Evolutionary conservation across 2,888 invertebrate species (phyloP).

Genomic region (Diachrysia chrysitis): DNA sequence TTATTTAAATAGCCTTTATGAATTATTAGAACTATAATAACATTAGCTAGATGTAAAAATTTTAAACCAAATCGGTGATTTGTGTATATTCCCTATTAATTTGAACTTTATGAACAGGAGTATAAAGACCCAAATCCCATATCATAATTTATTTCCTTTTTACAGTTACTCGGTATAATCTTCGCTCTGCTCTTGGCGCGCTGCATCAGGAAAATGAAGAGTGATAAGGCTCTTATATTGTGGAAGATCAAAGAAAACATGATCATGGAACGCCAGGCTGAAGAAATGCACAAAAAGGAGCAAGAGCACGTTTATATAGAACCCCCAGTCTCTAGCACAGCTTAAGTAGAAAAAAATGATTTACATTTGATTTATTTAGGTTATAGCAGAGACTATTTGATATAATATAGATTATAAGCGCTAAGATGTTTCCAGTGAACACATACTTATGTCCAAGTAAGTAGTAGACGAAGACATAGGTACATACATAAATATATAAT

Average conservation of each 20-base stretch:
- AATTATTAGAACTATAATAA: no score
- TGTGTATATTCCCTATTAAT: no score
- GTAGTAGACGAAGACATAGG: background rate
- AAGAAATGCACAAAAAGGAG: slow-evolving; percentile 61
- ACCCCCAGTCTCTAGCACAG: slow-evolving; percentile 47
- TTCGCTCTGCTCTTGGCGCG: slow-evolving; percentile 96
- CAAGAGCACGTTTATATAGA: slow-evolving; percentile 71
- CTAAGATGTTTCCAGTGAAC: background rate
- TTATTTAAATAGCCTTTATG: no score
- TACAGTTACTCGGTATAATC: slow-evolving; percentile 94
- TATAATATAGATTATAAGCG: background rate
- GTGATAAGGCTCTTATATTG: slow-evolving; percentile 90
- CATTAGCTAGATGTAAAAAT: no score
- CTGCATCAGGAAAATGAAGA: slow-evolving; percentile 94
- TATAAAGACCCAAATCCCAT: no score
- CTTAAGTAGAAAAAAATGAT: slow-evolving; percentile 26
- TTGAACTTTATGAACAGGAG: no score
- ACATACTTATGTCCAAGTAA: background rate
- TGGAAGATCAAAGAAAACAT: slow-evolving; percentile 91
- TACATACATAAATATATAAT: no score
- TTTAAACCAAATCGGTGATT: no score
- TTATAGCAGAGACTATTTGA: background rate
- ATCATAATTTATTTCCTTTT: slow-evolving; percentile 55
- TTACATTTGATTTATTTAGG: background rate
- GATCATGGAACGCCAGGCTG: slow-evolving; percentile 75